These are phyloP conservation scores for Prochilodus magdalenae DNA, from an alignment of 2,113 vertebrate species.

Conservation along the genomic window DNA sequence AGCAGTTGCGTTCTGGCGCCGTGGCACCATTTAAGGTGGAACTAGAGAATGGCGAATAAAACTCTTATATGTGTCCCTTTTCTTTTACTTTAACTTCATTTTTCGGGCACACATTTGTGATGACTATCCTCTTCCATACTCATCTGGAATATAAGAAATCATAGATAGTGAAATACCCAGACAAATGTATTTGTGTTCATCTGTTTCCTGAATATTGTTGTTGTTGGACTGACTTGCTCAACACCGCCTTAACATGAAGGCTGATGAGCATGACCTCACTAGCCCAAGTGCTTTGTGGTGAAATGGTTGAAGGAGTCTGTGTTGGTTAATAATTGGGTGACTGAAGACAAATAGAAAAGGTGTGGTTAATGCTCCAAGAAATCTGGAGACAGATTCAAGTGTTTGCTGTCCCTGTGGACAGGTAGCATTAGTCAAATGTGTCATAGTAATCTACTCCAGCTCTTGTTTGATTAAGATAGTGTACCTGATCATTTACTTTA, in stretches of 20 bases:
- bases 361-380: not conserved
- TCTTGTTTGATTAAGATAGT: too few species aligned
- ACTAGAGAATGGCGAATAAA: too few species aligned
- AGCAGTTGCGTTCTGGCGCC: too few species aligned
- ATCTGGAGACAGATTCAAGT: not conserved
- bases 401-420: too few species aligned
- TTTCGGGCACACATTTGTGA: too few species aligned
- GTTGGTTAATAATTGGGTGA: constrained; percentile 18
- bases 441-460: too few species aligned
- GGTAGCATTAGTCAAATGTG: too few species aligned
- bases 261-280: constrained; percentile 9
- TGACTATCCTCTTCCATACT: not conserved
- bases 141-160: not conserved
- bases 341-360: not conserved
- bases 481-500: too few species aligned
- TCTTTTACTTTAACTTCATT: not conserved
- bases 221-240: not conserved
- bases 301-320: constrained; percentile 5
- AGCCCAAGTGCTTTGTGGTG: constrained; percentile 1
- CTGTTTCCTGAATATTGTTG: constrained; percentile 15
- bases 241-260: not conserved
- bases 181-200: not conserved
- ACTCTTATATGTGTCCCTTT: not conserved
- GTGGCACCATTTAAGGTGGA: too few species aligned
- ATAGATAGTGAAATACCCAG: not conserved